Conservation (phyloP, 2,888 invertebrate genomes). For the Acanthoscelides obtectus region DNA sequence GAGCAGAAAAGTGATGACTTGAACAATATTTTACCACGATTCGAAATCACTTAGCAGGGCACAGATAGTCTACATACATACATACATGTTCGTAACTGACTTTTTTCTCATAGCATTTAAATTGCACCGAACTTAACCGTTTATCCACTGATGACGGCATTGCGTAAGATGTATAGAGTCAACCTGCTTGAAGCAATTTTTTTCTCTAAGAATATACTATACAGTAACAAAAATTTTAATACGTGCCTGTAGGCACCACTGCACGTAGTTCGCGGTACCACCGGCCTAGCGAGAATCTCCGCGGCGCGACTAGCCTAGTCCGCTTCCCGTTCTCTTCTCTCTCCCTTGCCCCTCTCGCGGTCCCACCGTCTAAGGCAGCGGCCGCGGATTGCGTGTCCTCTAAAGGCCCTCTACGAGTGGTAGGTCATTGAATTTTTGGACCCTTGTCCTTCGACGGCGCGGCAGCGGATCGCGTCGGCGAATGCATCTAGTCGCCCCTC, state of each 20-base stretch:
- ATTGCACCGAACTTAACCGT: too few relatives aligned
- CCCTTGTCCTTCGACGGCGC: constrained; percentile 48
- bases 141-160: too few relatives aligned
- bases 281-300: background rate
- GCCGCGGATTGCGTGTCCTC: constrained; percentile 47
- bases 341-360: background rate
- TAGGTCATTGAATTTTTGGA: constrained; percentile 51
- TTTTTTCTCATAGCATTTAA: too few relatives aligned
- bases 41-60: too few relatives aligned
- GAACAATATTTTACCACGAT: too few relatives aligned
- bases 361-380: background rate
- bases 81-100: too few relatives aligned
- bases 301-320: background rate
- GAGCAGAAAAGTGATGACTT: too few relatives aligned
- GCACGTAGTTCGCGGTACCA: background rate
- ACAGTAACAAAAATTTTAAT: too few relatives aligned
- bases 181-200: too few relatives aligned
- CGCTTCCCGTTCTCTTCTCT: background rate
- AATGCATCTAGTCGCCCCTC: background rate
- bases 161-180: too few relatives aligned
- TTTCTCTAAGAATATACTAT: too few relatives aligned
- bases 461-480: constrained; percentile 24
- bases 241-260: background rate
- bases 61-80: too few relatives aligned
- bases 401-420: constrained; percentile 49